These are phyloP conservation scores for Thelaira solivaga DNA, from an alignment of 2,888 invertebrate genomes.

Conservation along the genomic window DNA sequence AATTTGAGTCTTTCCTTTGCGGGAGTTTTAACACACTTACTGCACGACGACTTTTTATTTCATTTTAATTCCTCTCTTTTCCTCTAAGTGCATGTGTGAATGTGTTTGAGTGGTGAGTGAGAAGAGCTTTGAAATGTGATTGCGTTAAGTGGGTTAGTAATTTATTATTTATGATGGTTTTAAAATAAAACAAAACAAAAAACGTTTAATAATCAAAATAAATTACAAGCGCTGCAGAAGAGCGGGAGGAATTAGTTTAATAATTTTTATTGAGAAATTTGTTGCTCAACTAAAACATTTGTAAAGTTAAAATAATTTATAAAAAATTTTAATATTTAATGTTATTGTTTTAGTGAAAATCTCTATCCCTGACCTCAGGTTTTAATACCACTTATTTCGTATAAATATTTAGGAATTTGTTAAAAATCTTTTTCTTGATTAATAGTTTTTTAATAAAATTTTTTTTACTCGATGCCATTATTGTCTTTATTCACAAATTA, in stretches of 20 bases:
- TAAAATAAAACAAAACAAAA: background rate
- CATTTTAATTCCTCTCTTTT: too few relatives aligned
- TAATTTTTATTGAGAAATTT: background rate
- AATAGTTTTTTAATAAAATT: background rate
- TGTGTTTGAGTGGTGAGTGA: background rate
- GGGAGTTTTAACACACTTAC: background rate
- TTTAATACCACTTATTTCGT: too few relatives aligned
- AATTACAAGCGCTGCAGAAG: background rate
- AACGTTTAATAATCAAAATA: conserved; percentile 5
- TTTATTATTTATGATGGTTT: conserved; percentile 18
- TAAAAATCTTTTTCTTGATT: too few relatives aligned
- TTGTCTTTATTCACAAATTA: background rate
- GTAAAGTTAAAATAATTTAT: background rate
- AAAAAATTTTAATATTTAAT: background rate
- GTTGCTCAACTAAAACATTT: background rate
- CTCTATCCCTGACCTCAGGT: too few relatives aligned
- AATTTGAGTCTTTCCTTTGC: conserved; percentile 51
- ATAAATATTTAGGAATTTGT: too few relatives aligned
- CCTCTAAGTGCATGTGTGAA: background rate
- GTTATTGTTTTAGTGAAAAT: too few relatives aligned
- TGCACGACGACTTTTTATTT: background rate
- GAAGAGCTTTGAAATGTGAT: background rate
- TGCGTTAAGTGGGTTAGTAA: conserved; percentile 21
- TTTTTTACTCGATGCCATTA: too few relatives aligned
- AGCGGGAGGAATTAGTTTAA: background rate